Evolutionary conservation across 2,797 vertebrate genomes (phyloP).

Genomic region (Hephaestus fuliginosus): DNA sequence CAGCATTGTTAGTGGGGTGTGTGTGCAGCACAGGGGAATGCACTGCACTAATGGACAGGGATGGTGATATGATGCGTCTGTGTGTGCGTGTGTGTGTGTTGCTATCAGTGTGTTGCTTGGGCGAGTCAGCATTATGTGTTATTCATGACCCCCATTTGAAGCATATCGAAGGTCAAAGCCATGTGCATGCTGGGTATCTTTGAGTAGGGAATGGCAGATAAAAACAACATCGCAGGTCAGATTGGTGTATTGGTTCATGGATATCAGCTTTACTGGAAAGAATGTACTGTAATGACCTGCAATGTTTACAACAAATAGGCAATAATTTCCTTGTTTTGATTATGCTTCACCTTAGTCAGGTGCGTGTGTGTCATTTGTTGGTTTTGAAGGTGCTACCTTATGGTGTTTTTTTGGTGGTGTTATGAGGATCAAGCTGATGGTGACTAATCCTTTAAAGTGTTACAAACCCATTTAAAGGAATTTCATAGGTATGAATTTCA

Average conservation of each 20-base stretch:
- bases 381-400: neutral
- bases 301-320: neutral
- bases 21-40: slow-evolving; percentile 20
- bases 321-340: neutral
- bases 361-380: neutral
- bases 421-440: neutral
- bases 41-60: slow-evolving; percentile 49
- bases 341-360: neutral
- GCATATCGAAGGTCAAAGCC: slow-evolving; percentile 67
- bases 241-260: neutral
- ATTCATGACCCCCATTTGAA: slow-evolving; percentile 68
- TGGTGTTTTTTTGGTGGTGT: neutral
- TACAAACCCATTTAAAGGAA: neutral
- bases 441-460: neutral
- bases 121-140: slow-evolving; percentile 63
- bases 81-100: neutral
- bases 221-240: slow-evolving; percentile 4
- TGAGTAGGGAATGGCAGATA: slow-evolving; percentile 21
- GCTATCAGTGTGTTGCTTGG: slow-evolving; percentile 38
- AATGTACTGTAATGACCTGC: neutral
- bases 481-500: neutral
- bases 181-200: slow-evolving; percentile 21
- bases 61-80: slow-evolving; percentile 31
- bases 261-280: neutral
- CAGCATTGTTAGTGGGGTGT: slow-evolving; percentile 43